Evolutionary conservation across 2,797 vertebrate species (phyloP).

Genomic region (Rhinatrema bivittatum): DNA sequence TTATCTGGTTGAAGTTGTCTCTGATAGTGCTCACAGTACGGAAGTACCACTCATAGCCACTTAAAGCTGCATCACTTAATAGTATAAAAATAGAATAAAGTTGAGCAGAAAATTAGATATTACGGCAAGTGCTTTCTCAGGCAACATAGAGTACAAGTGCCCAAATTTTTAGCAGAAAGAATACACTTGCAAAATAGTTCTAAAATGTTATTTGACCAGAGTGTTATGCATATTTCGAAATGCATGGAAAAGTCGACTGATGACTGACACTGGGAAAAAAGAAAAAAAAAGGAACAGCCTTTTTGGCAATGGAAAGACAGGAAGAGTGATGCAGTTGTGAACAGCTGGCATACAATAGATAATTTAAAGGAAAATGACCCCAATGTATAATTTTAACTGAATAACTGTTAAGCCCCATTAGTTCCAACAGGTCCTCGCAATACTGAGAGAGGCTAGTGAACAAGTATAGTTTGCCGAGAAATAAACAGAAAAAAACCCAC

Average conservation of each 20-base stretch:
- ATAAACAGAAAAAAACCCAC: too few species aligned
- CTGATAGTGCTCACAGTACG: conserved; percentile 45
- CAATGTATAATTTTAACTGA: conserved; percentile 74
- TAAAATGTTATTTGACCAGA: conserved; percentile 29
- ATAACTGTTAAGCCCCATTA: conserved; percentile 72
- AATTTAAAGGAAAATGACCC: conserved; percentile 73
- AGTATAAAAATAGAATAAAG: conserved; percentile 70
- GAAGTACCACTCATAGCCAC: conserved; percentile 62
- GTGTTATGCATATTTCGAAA: conserved; percentile 29
- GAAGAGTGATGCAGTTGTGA: conserved; percentile 49
- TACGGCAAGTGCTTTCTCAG: too few species aligned
- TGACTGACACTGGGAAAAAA: conserved; percentile 26
- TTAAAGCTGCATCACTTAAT: conserved; percentile 52
- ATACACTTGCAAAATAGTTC: conserved; percentile 21
- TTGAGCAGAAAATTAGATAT: conserved; percentile 62
- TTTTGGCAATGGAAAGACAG: conserved; percentile 50
- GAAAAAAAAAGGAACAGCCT: too few species aligned
- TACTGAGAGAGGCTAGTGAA: conserved; percentile 35
- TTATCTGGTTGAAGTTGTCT: conserved; percentile 58
- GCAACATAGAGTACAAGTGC: conserved; percentile 18
- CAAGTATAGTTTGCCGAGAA: conserved; percentile 40
- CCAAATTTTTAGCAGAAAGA: conserved; percentile 10
- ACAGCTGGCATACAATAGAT: conserved; percentile 72
- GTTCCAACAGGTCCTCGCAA: conserved; percentile 58
- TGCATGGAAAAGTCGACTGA: conserved; percentile 10